Conservation (phyloP, 2,113 vertebrate genomes). For the Microcebus griseorufus region DNA sequence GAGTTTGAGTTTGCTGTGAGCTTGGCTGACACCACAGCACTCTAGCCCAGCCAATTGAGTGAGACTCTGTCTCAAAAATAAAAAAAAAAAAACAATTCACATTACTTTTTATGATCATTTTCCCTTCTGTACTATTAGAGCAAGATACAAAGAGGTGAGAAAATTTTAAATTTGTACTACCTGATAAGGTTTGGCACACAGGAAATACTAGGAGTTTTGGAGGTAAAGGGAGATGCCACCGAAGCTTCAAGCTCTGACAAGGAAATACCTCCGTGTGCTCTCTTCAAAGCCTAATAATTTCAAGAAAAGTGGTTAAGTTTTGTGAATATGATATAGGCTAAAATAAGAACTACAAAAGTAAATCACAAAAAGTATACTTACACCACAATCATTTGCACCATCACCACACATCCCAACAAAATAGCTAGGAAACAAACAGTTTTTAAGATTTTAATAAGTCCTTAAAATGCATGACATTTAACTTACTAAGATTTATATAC, state of each 20-base stretch:
- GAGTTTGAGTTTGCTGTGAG: too few species aligned
- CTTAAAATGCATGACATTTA: not conserved
- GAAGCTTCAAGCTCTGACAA: slow-evolving; percentile 98
- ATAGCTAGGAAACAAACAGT: slow-evolving; percentile 88
- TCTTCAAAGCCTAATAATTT: slow-evolving; percentile 92
- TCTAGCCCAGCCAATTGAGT: too few species aligned
- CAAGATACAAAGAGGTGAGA: not conserved
- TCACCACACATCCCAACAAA: slow-evolving; percentile 99
- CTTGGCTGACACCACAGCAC: too few species aligned
- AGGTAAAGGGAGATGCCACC: slow-evolving; percentile 98
- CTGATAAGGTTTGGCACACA: slow-evolving; percentile 99
- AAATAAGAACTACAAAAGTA: not conserved
- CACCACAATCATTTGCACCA: slow-evolving; percentile 98
- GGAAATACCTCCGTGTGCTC: slow-evolving; percentile 96
- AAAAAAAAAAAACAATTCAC: not conserved
- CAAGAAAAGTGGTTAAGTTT: slow-evolving; percentile 16
- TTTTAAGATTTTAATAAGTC: slow-evolving; percentile 50
- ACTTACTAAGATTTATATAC: not conserved
- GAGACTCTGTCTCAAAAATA: too few species aligned
- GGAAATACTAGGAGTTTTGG: slow-evolving; percentile 95
- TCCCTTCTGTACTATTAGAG: not conserved
- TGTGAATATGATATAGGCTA: not conserved
- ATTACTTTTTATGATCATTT: not conserved
- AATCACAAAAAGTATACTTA: slow-evolving; percentile 85
- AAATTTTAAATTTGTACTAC: slow-evolving; percentile 79